Evolutionary conservation across 1,140 invertebrate genomes (phyloP).

Genomic region (Diorhabda carinulata): DNA sequence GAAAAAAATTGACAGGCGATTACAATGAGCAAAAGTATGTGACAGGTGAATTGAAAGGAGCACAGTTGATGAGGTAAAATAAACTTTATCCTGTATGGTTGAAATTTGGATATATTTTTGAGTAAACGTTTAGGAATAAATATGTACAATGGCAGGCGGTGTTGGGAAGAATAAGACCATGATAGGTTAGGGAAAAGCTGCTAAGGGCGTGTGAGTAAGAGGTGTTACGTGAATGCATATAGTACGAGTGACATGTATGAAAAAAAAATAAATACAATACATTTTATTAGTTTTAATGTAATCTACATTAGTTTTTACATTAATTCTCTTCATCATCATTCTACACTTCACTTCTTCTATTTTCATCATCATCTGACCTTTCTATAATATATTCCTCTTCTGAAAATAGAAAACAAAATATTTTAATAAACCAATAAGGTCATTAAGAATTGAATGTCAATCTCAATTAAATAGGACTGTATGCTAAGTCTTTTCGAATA

Average conservation of each 20-base stretch:
- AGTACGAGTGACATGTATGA: background rate
- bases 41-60: slow-evolving; percentile 4
- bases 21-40: background rate
- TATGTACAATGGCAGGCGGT: background rate
- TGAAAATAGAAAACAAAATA: slow-evolving; percentile 19
- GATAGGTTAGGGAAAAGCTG: slow-evolving; percentile 20
- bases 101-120: too few species aligned
- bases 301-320: slow-evolving; percentile 16
- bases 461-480: slow-evolving; percentile 24
- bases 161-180: slow-evolving; percentile 8
- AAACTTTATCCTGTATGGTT: background rate
- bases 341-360: slow-evolving; percentile 10
- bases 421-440: slow-evolving; percentile 13
- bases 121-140: background rate
- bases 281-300: slow-evolving; percentile 15
- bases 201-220: slow-evolving; percentile 8
- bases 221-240: slow-evolving; percentile 4
- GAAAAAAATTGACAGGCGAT: slow-evolving; percentile 22
- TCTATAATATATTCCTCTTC: slow-evolving; percentile 20
- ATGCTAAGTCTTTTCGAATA: slow-evolving; percentile 19
- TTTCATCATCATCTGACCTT: slow-evolving; percentile 22
- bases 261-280: slow-evolving; percentile 5
- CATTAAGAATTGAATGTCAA: slow-evolving; percentile 19
- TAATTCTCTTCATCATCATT: slow-evolving; percentile 13
- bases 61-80: slow-evolving; percentile 7